These are phyloP conservation scores for Hyperopisus bebe DNA, from an alignment of 2,113 vertebrate species.

Conservation along the genomic window DNA sequence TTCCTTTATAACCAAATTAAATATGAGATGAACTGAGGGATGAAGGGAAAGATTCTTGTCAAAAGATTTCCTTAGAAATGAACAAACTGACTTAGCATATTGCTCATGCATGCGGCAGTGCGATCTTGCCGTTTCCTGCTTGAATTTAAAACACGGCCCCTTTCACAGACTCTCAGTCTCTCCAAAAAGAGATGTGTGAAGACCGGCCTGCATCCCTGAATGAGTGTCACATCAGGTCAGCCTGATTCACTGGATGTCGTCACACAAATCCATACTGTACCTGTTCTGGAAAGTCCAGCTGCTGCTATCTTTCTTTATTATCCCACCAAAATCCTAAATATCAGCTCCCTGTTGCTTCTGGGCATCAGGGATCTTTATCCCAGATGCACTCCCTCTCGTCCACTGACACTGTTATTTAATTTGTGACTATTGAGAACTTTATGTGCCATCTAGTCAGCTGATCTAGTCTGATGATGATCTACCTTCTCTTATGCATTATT, in stretches of 20 bases:
- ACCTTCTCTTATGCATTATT: slow-evolving; percentile 18
- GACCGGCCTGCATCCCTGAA: slow-evolving; percentile 12
- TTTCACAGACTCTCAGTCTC: background rate
- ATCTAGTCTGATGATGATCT: background rate
- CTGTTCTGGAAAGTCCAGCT: slow-evolving; percentile 26
- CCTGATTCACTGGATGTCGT: background rate
- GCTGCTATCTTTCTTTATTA: slow-evolving; percentile 33
- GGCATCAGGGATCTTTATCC: slow-evolving; percentile 30
- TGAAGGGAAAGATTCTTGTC: background rate
- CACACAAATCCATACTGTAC: slow-evolving; percentile 22
- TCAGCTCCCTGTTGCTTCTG: slow-evolving; percentile 27
- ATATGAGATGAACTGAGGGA: background rate
- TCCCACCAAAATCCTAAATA: slow-evolving; percentile 18
- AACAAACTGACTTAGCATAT: background rate
- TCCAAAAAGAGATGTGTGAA: background rate
- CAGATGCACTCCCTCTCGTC: background rate
- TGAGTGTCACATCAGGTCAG: slow-evolving; percentile 20
- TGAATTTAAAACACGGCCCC: background rate
- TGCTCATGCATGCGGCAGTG: background rate
- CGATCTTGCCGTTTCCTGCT: background rate
- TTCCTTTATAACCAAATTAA: background rate
- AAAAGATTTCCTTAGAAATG: background rate
- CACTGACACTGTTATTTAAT: background rate
- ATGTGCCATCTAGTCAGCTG: background rate
- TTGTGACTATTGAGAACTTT: background rate